Evolutionary conservation across 2,113 vertebrate species (phyloP).

Genomic region (Pelobates fuscus): DNA sequence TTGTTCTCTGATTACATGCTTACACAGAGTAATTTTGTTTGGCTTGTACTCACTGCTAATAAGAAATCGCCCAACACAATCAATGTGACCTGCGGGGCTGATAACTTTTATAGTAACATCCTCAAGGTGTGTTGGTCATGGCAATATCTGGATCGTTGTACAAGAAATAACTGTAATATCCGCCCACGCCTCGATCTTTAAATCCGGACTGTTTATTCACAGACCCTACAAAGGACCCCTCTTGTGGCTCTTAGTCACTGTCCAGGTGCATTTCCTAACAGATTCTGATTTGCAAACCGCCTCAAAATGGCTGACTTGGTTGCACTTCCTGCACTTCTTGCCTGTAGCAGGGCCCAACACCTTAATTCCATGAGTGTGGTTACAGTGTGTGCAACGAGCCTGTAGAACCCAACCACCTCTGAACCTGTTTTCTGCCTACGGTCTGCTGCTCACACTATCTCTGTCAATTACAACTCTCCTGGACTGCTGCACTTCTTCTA

Average conservation of each 20-base stretch:
- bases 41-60: background rate
- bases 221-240: slow-evolving; percentile 1
- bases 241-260: background rate
- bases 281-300: slow-evolving; percentile 1
- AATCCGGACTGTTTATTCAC: background rate
- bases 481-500: too few relatives aligned
- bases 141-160: background rate
- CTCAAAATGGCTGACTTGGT: too few relatives aligned
- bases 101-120: slow-evolving; percentile 3
- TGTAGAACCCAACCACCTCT: background rate
- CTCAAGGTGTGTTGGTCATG: background rate
- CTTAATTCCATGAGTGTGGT: background rate
- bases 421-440: background rate
- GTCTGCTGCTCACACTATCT: background rate
- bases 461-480: background rate
- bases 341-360: background rate
- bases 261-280: background rate
- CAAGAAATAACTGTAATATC: too few relatives aligned
- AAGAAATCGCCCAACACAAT: slow-evolving; percentile 33
- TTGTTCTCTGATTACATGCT: too few relatives aligned
- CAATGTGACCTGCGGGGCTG: slow-evolving; percentile 24
- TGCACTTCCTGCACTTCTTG: slow-evolving; percentile 1
- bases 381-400: background rate
- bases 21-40: too few relatives aligned
- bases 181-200: background rate